Evolutionary conservation across 2,113 vertebrate species (phyloP).

Genomic region (Rhizomys pruinosus): DNA sequence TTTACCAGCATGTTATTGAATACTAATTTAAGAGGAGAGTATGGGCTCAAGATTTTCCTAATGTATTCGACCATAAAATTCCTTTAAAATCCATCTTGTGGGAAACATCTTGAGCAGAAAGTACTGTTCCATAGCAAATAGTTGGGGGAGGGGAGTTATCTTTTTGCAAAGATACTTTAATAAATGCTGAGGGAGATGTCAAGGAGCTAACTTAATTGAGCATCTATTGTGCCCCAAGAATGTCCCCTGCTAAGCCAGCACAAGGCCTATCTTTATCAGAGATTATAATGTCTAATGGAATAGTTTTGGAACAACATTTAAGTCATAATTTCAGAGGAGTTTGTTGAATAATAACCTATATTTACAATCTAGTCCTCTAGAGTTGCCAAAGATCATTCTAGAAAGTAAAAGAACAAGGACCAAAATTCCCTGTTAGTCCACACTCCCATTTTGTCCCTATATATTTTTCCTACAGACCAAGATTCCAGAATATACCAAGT

Average conservation of each 20-base stretch:
- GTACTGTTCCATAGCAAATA: neutral
- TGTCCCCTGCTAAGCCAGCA: neutral
- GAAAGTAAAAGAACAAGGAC: neutral
- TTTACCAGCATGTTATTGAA: neutral
- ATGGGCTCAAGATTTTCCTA: conserved; percentile 7
- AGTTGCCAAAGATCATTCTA: neutral
- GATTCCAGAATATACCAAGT: neutral
- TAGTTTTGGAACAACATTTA: neutral
- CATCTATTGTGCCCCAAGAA: neutral
- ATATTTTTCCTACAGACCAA: neutral
- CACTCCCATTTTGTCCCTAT: too few relatives aligned
- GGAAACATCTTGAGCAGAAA: neutral
- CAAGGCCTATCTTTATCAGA: neutral
- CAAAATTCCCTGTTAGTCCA: neutral
- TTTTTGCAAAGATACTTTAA: neutral
- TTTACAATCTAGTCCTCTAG: neutral
- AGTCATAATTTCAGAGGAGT: neutral
- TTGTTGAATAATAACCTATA: neutral
- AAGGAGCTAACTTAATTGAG: neutral
- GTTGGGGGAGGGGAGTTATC: neutral
- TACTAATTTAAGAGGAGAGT: neutral
- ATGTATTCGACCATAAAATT: conserved; percentile 24
- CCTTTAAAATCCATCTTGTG: neutral
- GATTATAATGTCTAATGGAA: neutral
- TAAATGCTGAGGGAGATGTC: neutral